phyloP scores from a whole-genome alignment of 1,140 invertebrate genomes.

The Drosophila parabipectinata region DNA sequence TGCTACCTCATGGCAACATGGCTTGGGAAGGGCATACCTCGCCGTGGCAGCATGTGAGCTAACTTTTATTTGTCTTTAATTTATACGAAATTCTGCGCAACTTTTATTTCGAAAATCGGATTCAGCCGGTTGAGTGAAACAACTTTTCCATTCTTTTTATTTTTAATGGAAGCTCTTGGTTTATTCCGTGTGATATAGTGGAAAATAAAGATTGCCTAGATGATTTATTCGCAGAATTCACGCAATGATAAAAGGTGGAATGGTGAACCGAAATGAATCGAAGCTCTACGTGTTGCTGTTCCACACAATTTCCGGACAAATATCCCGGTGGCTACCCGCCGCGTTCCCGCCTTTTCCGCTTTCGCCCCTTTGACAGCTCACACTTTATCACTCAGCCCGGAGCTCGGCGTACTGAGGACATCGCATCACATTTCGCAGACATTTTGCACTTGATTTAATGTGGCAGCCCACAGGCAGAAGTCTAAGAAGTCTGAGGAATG shows the following conservation, averaged over 20 bases:
- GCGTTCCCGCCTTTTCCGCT: not conserved
- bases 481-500: too few relatives aligned
- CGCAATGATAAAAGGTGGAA: conserved; percentile 37
- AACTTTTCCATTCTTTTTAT: conserved; percentile 5
- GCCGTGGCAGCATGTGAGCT: conserved; percentile 31
- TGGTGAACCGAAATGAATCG: conserved; percentile 62
- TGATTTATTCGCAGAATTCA: conserved; percentile 69
- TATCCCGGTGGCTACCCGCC: conserved; percentile 23
- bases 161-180: conserved; percentile 47
- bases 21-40: not conserved
- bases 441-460: conserved; percentile 77
- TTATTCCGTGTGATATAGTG: conserved; percentile 33
- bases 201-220: conserved; percentile 58
- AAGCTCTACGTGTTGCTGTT: conserved; percentile 71
- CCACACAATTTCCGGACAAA: conserved; percentile 73
- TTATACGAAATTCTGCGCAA: conserved; percentile 64
- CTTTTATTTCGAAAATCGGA: conserved; percentile 37
- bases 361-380: conserved; percentile 33
- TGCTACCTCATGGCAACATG: conserved; percentile 62
- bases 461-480: conserved; percentile 3
- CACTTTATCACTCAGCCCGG: conserved; percentile 62
- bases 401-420: conserved; percentile 4
- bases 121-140: not conserved
- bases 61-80: conserved; percentile 77
- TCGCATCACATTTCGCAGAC: conserved; percentile 70